Conservation (phyloP, 2,113 vertebrate genomes). For the Festucalex cinctus region DNA sequence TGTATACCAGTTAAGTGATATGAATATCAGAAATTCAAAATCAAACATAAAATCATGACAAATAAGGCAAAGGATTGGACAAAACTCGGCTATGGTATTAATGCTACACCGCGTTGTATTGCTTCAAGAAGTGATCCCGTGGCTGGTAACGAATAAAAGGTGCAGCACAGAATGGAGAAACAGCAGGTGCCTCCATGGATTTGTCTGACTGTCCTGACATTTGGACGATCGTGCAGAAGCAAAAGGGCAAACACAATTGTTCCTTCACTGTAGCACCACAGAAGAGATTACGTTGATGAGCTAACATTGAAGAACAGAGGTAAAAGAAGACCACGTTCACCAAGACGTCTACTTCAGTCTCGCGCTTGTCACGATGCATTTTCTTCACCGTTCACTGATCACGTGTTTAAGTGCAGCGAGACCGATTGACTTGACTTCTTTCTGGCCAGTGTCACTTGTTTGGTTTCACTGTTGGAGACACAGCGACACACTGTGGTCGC, state of each 20-base stretch:
- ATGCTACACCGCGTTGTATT: neutral
- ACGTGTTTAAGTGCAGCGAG: neutral
- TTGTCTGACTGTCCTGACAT: slow-evolving; percentile 52
- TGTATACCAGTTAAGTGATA: too few relatives aligned
- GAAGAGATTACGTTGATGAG: slow-evolving; percentile 19
- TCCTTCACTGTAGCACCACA: slow-evolving; percentile 24
- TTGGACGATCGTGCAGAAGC: slow-evolving; percentile 40
- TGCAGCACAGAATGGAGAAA: slow-evolving; percentile 25
- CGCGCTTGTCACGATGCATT: neutral
- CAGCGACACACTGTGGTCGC: slow-evolving; percentile 63
- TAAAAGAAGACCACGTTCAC: neutral
- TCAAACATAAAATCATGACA: too few relatives aligned
- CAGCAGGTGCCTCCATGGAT: slow-evolving; percentile 21
- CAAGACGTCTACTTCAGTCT: neutral
- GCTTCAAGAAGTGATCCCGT: slow-evolving; percentile 7
- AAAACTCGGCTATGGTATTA: neutral
- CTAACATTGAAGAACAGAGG: neutral
- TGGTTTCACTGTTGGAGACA: slow-evolving; percentile 34
- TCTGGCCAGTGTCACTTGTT: neutral
- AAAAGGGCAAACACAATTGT: slow-evolving; percentile 31
- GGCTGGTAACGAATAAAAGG: slow-evolving; percentile 17
- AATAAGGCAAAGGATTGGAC: neutral
- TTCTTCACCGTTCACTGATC: neutral
- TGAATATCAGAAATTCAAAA: too few relatives aligned
- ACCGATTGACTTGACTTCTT: neutral